Percentiles rank a stretch among this genome's conserved stretches.
Conservation (phyloP, 2,888 invertebrate genomes). For the Automeris io region DNA sequence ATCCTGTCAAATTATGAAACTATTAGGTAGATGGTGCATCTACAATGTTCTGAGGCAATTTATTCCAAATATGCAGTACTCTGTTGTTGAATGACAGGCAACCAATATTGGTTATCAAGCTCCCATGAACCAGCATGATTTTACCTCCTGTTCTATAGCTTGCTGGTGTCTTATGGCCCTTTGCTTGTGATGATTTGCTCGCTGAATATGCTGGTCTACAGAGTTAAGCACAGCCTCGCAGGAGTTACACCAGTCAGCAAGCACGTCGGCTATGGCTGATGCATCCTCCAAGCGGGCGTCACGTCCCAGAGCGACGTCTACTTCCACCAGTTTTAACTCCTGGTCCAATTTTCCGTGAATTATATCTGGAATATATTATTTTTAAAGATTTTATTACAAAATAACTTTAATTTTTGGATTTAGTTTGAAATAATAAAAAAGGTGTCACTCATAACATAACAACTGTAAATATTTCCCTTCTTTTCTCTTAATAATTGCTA, state of each 20-base stretch:
- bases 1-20: no score
- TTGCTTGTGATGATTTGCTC: slow-evolving; percentile 92
- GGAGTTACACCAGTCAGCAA: slow-evolving; percentile 91
- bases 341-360: slow-evolving; percentile 98
- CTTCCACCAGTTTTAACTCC: slow-evolving; percentile 93
- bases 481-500: no score
- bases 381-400: not conserved
- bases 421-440: no score
- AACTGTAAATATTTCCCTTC: no score
- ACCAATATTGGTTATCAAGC: no score
- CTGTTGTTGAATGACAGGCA: no score
- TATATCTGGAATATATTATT: slow-evolving; percentile 87
- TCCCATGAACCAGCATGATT: not conserved
- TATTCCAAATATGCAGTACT: no score
- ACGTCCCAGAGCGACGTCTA: slow-evolving; percentile 95
- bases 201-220: slow-evolving; percentile 91
- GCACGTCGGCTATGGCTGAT: slow-evolving; percentile 85
- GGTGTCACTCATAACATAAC: no score
- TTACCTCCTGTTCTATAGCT: slow-evolving; percentile 90
- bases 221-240: slow-evolving; percentile 93
- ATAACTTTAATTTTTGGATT: slow-evolving; percentile 1
- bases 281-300: slow-evolving; percentile 93
- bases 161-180: slow-evolving; percentile 87
- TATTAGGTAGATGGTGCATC: no score
- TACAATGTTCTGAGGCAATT: no score